Percentiles rank a stretch among this genome's conserved stretches.
Conservation (phyloP, 2,113 vertebrate genomes). For the Cephalopholis sonnerati region DNA sequence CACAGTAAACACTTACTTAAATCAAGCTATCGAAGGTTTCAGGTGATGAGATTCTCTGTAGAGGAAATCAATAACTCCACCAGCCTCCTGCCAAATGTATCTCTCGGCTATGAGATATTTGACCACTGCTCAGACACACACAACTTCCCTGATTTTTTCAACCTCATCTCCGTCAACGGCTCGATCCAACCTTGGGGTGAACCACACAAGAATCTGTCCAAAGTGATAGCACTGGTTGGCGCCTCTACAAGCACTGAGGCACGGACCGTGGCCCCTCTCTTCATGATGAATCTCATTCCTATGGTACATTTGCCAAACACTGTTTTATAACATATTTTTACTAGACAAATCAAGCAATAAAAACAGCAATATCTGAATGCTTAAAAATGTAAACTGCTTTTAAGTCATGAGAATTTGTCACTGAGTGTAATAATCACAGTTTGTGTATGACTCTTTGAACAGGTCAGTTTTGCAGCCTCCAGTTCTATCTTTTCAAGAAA, state of each 20-base stretch:
- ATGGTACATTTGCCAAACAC: slow-evolving; percentile 78
- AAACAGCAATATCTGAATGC: neutral
- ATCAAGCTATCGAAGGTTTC: slow-evolving; percentile 82
- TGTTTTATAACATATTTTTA: neutral
- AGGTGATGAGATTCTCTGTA: slow-evolving; percentile 87
- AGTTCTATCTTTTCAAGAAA: slow-evolving; percentile 79
- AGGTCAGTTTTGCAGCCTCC: slow-evolving; percentile 88
- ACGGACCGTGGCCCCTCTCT: slow-evolving; percentile 75
- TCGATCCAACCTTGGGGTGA: slow-evolving; percentile 50
- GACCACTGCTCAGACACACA: slow-evolving; percentile 82
- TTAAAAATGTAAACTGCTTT: neutral
- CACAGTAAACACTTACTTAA: slow-evolving; percentile 70
- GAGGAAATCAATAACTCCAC: slow-evolving; percentile 91
- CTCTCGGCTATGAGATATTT: slow-evolving; percentile 88
- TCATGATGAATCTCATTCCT: slow-evolving; percentile 84
- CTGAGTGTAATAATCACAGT: neutral
- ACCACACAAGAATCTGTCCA: slow-evolving; percentile 24
- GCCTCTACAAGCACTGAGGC: slow-evolving; percentile 74
- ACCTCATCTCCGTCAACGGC: slow-evolving; percentile 65
- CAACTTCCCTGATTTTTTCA: slow-evolving; percentile 77
- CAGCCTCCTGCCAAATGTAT: slow-evolving; percentile 85
- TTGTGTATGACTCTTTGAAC: slow-evolving; percentile 32
- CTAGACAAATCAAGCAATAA: neutral
- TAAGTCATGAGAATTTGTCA: neutral
- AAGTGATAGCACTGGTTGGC: slow-evolving; percentile 33